A percentile compares a stretch with the other conserved stretches of the same genome.
Conservation (phyloP, 2,888 invertebrate genomes). For the Pinctada fucata region DNA sequence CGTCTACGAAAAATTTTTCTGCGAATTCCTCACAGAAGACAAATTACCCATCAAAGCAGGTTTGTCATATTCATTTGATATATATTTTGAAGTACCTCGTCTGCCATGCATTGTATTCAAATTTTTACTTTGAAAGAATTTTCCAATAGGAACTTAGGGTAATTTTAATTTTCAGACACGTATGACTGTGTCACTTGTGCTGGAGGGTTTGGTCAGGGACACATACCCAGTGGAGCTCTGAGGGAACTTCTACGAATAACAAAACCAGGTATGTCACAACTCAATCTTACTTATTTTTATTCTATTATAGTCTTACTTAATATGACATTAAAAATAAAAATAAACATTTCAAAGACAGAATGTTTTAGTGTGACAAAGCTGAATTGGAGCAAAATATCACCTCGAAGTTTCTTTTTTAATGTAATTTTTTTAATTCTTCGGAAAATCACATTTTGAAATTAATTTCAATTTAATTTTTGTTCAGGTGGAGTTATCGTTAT, state of each 20-base stretch:
- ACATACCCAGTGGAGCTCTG: slow-evolving; percentile 27
- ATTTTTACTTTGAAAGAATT: too few species aligned
- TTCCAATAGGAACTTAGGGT: too few species aligned
- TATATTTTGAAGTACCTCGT: neutral
- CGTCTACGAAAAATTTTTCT: slow-evolving; percentile 61
- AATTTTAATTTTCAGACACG: slow-evolving; percentile 3
- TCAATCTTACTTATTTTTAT: too few species aligned
- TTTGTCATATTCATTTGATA: neutral
- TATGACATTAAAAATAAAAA: too few species aligned
- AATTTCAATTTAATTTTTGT: slow-evolving; percentile 14
- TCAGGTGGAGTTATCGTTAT: slow-evolving; percentile 65
- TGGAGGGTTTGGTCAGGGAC: slow-evolving; percentile 29
- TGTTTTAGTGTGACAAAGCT: too few species aligned
- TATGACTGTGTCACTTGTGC: slow-evolving; percentile 26
- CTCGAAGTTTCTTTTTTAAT: too few species aligned
- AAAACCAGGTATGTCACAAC: slow-evolving; percentile 20
- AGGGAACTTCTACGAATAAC: slow-evolving; percentile 24
- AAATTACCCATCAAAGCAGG: slow-evolving; percentile 8
- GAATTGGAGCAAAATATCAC: too few species aligned
- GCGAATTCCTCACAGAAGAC: slow-evolving; percentile 27
- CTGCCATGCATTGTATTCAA: too few species aligned
- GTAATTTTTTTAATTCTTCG: too few species aligned
- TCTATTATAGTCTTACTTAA: too few species aligned
- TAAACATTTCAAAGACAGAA: too few species aligned
- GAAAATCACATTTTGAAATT: too few species aligned